phyloP scores from a whole-genome alignment of 2,797 vertebrate genomes.

The Rallus crepitans region DNA sequence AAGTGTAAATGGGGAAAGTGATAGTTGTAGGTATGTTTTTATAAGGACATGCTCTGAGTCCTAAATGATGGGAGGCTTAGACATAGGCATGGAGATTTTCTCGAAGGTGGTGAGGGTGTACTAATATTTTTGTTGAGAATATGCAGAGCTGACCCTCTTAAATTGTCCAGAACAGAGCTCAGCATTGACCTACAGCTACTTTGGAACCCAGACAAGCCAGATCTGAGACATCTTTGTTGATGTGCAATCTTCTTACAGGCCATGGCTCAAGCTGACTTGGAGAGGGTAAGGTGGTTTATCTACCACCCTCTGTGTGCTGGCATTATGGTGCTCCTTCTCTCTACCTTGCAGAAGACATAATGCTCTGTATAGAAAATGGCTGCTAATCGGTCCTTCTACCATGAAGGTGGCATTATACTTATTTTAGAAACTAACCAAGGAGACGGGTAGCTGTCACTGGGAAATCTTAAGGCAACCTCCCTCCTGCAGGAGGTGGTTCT shows the following conservation, averaged over 20 bases:
- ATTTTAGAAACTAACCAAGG: not conserved
- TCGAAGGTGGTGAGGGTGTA: not conserved
- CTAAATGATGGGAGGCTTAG: not conserved
- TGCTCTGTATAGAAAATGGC: not conserved
- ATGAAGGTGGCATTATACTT: not conserved
- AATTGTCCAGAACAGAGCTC: not conserved
- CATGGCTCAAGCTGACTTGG: not conserved
- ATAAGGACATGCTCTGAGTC: not conserved
- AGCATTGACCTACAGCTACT: not conserved
- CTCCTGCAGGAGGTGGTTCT: not conserved
- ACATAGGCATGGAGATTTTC: not conserved
- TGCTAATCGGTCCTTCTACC: not conserved
- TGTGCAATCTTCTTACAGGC: not conserved
- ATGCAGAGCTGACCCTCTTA: rapidly evolving
- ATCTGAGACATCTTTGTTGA: not conserved
- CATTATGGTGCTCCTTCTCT: not conserved
- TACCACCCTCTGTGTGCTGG: not conserved
- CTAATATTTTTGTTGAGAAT: not conserved
- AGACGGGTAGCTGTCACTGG: not conserved
- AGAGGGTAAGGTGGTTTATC: not conserved
- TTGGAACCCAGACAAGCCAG: not conserved
- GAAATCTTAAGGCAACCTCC: not conserved
- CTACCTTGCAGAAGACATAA: not conserved
- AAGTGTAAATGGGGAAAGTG: not conserved
- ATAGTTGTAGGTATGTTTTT: not conserved